phyloP scores from a whole-genome alignment of 2,113 vertebrate genomes.

The Procavia capensis region DNA sequence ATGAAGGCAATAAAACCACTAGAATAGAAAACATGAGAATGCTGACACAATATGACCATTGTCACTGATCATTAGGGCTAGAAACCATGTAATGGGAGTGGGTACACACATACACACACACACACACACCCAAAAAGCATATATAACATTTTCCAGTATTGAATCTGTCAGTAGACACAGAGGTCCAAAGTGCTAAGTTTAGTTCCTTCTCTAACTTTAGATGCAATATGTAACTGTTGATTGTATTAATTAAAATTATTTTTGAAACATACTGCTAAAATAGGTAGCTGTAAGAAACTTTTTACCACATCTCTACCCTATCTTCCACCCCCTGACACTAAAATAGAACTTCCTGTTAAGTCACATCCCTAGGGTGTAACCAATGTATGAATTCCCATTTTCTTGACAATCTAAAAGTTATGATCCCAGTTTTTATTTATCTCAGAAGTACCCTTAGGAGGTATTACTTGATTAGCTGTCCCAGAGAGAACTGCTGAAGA shows the following conservation, averaged over 20 bases:
- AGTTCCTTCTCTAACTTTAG: background rate
- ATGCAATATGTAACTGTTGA: constrained; percentile 42
- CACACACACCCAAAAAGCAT: too few species aligned
- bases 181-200: background rate
- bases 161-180: constrained; percentile 45
- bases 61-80: background rate
- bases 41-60: background rate
- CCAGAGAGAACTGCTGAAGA: constrained; percentile 72
- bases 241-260: constrained; percentile 70
- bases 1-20: background rate
- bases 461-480: constrained; percentile 80
- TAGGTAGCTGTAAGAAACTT: constrained; percentile 69
- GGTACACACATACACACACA: too few species aligned
- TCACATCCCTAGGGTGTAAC: constrained; percentile 57
- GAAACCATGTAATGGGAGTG: background rate
- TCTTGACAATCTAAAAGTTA: constrained; percentile 69
- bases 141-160: constrained; percentile 30
- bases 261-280: constrained; percentile 78
- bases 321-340: constrained; percentile 22
- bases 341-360: constrained; percentile 66
- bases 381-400: constrained; percentile 31
- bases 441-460: constrained; percentile 78
- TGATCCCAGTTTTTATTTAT: constrained; percentile 64
- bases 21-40: background rate
- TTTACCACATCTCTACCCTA: constrained; percentile 40